phyloP scores from a whole-genome alignment of 2,888 invertebrate genomes.

The Reticulitermes lucifugus region DNA sequence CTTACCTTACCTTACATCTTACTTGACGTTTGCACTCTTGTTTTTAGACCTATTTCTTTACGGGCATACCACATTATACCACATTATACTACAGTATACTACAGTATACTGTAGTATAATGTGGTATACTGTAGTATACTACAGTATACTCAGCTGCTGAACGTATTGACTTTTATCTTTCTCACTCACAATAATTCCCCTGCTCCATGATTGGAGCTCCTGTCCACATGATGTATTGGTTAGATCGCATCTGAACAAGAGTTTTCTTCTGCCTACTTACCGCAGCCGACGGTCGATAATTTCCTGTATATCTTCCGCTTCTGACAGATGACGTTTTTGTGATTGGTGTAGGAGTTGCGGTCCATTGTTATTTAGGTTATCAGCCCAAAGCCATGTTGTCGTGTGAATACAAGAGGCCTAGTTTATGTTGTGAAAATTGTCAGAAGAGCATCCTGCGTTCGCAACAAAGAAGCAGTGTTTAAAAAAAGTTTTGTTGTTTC shows the following conservation, averaged over 20 bases:
- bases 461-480: too few relatives aligned
- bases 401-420: too few relatives aligned
- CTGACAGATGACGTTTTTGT: background rate
- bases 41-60: too few relatives aligned
- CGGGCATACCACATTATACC: too few relatives aligned
- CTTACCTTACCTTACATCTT: too few relatives aligned
- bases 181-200: background rate
- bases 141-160: background rate
- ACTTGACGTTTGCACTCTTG: too few relatives aligned
- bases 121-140: background rate
- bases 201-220: constrained; percentile 3
- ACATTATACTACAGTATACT: background rate
- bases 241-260: background rate
- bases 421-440: too few relatives aligned
- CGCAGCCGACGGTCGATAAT: background rate
- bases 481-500: too few relatives aligned
- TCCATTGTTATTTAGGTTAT: background rate
- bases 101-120: background rate
- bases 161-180: background rate
- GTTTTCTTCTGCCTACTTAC: background rate
- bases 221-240: background rate
- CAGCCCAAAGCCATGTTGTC: background rate
- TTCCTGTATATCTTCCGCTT: background rate
- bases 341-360: background rate
- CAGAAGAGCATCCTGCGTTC: too few relatives aligned